Conservation (phyloP, 2,797 vertebrate genomes). For the Euphonia xanthogaster region DNA sequence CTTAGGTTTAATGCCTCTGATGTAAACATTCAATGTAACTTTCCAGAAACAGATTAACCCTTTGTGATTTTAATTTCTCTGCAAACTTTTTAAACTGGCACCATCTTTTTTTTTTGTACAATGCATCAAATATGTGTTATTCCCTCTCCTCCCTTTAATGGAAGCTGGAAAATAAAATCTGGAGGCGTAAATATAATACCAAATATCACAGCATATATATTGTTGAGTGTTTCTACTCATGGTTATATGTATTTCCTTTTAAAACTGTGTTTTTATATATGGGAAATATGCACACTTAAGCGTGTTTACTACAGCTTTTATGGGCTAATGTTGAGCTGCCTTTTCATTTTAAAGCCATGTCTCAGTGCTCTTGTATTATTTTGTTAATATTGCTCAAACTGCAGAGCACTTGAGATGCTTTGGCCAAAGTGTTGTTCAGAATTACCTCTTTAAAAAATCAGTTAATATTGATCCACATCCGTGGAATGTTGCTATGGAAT, state of each 20-base stretch:
- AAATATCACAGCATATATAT: not conserved
- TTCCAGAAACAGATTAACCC: not conserved
- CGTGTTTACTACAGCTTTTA: not conserved
- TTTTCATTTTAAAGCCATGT: not conserved
- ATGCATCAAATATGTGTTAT: not conserved
- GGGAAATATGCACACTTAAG: not conserved
- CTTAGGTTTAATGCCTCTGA: not conserved
- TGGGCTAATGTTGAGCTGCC: not conserved
- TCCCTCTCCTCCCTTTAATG: not conserved
- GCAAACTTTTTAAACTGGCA: not conserved
- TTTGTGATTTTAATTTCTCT: not conserved
- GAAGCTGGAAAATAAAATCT: not conserved
- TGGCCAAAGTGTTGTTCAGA: not conserved
- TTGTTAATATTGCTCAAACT: not conserved
- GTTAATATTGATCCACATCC: not conserved
- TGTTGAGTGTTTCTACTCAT: not conserved
- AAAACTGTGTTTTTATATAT: not conserved
- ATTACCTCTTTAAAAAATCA: not conserved
- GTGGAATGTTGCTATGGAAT: not conserved
- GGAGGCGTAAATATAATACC: not conserved
- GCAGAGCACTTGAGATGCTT: not conserved
- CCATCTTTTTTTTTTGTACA: not conserved
- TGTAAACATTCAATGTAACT: not conserved
- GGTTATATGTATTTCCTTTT: not conserved
- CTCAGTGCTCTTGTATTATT: not conserved